Evolutionary conservation across 2,113 vertebrate genomes (phyloP).

Genomic region (Dolichallabes microphthalmus): DNA sequence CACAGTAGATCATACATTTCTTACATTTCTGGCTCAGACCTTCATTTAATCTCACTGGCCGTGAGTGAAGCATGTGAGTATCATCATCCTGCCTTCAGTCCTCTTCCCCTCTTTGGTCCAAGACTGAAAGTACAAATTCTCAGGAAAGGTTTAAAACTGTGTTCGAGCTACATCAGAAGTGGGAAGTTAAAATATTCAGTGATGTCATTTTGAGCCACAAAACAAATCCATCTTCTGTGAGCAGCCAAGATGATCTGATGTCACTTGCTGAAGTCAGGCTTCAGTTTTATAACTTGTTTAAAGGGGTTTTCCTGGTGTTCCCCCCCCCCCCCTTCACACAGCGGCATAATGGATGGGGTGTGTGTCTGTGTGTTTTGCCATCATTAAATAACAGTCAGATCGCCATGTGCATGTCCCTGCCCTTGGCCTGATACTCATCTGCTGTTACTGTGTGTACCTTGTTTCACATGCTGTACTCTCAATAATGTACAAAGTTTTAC

Average conservation of each 20-base stretch:
- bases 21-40: not conserved
- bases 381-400: conserved; percentile 31
- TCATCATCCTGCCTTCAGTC: not conserved
- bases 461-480: not conserved
- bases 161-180: not conserved
- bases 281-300: not conserved
- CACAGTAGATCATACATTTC: not conserved
- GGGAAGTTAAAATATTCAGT: not conserved
- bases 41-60: not conserved
- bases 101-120: not conserved
- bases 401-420: not conserved
- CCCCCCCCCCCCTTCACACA: too few species aligned
- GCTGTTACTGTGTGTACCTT: not conserved
- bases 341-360: too few species aligned
- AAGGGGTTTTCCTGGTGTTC: too few species aligned
- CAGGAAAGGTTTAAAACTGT: not conserved
- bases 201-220: not conserved
- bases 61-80: not conserved
- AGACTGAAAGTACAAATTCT: not conserved
- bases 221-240: not conserved
- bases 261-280: not conserved
- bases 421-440: conserved; percentile 15
- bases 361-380: not conserved
- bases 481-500: not conserved
- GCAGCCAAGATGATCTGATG: not conserved